Base-by-base conservation (phyloP, 2,113 vertebrate species). In the Anarhynchus alexandrinus region DNA sequence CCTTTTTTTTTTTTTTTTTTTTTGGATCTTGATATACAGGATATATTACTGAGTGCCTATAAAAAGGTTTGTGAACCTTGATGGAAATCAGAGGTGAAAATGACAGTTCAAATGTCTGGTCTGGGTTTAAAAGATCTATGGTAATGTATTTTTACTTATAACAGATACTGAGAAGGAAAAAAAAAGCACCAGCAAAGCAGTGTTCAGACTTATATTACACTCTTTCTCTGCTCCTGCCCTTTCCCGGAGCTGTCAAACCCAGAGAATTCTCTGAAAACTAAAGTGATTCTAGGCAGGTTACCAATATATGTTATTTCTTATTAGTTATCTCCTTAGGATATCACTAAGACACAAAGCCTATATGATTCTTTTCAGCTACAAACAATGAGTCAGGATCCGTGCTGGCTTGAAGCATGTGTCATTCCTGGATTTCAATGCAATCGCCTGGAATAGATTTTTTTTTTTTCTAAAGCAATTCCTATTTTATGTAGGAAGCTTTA, bases 31-130 rank as follows among this genome's bases (percentile, higher is more conserved):
- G 96, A 97, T 98, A 98, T 97, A 98, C 96, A 97, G 98, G 97
- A 97, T 98, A 97, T 84, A 97, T 98, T 98, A 97, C 96, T 86
- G 94, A 98, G 95, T 93, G 89, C 57, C 96, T 98, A 95, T 97
- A 97, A 98, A 97, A 98, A 98, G 98, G 82, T 96, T 97, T 97
- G 96, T 98, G 98, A 98, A 97, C 96, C 98, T 98, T 98, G 97
- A 97, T 97, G 93, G 98, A 98, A 98, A 98, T 98, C 98, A 98
- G 97, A 98, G 98, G 98, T 98, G 98, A 98, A 98, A 98, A 97
- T 97, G 97, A 98, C 97, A 98, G 98, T 98, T 98, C 98, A 98
- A 97, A 98, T 98, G 97, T 98, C 98, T 98, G 65, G 95, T 97
- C 96, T 96, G 88, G 85, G 96, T 98, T 98, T 97, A 97, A 98